Conservation (phyloP, 2,888 invertebrate genomes). For the Lagria hirta region DNA sequence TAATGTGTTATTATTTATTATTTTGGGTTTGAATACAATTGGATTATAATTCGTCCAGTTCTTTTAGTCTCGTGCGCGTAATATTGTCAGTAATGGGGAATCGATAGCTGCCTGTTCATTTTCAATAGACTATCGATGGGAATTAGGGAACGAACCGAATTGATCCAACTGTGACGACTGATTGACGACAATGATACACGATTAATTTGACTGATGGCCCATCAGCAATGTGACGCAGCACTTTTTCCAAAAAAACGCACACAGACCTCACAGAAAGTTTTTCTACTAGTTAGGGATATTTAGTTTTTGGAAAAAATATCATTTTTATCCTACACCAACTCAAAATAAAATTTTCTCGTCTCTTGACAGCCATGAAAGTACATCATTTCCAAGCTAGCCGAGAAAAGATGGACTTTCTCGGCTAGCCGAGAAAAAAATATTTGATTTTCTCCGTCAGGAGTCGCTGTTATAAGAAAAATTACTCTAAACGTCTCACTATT, state of each 20-base stretch:
- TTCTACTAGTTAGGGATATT: too few species aligned
- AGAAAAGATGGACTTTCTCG: too few species aligned
- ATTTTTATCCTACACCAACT: too few species aligned
- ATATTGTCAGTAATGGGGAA: slow-evolving; percentile 40
- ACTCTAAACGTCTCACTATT: too few species aligned
- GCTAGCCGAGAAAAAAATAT: too few species aligned
- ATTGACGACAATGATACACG: slow-evolving; percentile 52
- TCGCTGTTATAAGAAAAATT: too few species aligned
- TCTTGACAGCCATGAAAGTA: too few species aligned
- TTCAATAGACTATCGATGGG: slow-evolving; percentile 38
- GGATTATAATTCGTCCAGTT: slow-evolving; percentile 43
- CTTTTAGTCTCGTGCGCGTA: slow-evolving; percentile 26
- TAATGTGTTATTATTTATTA: slow-evolving; percentile 45
- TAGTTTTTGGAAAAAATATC: too few species aligned
- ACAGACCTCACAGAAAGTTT: not conserved
- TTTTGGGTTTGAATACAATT: slow-evolving; percentile 41
- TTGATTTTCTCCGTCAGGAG: too few species aligned
- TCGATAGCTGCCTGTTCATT: slow-evolving; percentile 44
- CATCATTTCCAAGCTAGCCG: too few species aligned
- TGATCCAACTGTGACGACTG: slow-evolving; percentile 48
- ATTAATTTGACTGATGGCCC: slow-evolving; percentile 27
- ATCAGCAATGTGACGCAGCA: slow-evolving; percentile 11
- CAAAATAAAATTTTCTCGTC: too few species aligned
- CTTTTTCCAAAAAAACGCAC: too few species aligned
- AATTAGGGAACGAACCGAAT: slow-evolving; percentile 27